Percentiles rank a stretch among this genome's conserved stretches.
These are phyloP conservation scores for Pollicipes pollicipes DNA, from an alignment of 1,140 invertebrate species.

Conservation along the genomic window DNA sequence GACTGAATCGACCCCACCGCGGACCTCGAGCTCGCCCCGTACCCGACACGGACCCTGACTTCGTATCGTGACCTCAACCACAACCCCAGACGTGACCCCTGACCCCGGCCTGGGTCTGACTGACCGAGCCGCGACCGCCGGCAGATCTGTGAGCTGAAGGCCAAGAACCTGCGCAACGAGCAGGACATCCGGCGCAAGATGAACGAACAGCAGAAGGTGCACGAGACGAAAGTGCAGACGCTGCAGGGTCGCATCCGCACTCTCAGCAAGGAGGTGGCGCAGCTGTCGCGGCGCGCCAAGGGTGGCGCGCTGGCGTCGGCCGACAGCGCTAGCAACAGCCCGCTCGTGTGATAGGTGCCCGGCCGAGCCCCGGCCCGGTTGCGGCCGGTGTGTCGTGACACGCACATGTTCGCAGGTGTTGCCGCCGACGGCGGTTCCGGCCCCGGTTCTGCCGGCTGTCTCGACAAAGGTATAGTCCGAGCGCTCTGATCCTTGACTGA, in stretches of 20 bases:
- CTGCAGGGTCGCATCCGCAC: neutral
- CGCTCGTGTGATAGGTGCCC: neutral
- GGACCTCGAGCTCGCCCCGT: too few species aligned
- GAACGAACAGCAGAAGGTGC: neutral
- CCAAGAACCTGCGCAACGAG: neutral
- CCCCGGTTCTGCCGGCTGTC: neutral
- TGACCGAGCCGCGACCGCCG: neutral
- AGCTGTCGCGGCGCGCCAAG: neutral
- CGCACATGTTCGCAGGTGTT: neutral
- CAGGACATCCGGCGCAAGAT: neutral
- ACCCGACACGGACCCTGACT: too few species aligned
- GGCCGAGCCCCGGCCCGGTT: too few species aligned
- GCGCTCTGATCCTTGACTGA: neutral
- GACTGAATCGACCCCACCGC: too few species aligned
- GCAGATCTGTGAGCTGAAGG: constrained; percentile 3
- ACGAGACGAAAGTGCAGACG: neutral
- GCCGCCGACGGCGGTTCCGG: too few species aligned
- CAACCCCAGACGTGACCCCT: too few species aligned
- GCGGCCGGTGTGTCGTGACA: neutral
- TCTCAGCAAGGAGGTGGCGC: neutral
- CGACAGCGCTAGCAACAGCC: constrained; percentile 4
- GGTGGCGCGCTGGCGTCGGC: neutral
- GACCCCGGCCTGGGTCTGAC: too few species aligned
- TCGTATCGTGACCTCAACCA: too few species aligned
- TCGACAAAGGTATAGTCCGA: neutral